These are phyloP conservation scores for Zaprionus camerounensis DNA, from an alignment of 1,140 invertebrate species.

Conservation along the genomic window DNA sequence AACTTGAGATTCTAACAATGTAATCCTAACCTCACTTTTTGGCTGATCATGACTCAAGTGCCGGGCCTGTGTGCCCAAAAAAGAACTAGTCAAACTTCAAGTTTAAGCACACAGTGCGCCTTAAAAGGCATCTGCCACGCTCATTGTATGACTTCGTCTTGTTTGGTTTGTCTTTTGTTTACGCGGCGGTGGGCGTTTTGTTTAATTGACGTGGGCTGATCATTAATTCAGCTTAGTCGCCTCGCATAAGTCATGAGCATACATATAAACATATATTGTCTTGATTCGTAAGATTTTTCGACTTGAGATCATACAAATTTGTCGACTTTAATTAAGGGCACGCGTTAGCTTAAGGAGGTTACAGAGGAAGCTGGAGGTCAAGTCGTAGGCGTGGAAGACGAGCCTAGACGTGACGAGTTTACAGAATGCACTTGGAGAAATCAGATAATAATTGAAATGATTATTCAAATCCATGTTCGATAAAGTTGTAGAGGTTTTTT, in stretches of 20 bases:
- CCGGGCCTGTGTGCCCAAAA: constrained; percentile 15
- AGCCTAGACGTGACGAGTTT: not conserved
- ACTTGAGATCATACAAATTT: constrained; percentile 36
- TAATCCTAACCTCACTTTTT: constrained; percentile 33
- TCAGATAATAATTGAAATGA: not conserved
- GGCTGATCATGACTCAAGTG: constrained; percentile 58
- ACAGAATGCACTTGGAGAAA: not conserved
- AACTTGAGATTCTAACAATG: constrained; percentile 44
- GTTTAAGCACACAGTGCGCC: constrained; percentile 34
- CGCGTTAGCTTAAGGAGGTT: constrained; percentile 42
- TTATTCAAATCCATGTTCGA: not conserved
- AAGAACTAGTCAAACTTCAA: constrained; percentile 14
- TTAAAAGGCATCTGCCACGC: constrained; percentile 44
- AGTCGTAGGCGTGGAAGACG: constrained; percentile 37
- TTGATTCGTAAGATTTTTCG: not conserved
- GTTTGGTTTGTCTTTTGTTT: constrained; percentile 18
- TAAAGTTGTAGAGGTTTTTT: not conserved
- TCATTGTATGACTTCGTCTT: constrained; percentile 10
- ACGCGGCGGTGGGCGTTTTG: constrained; percentile 50
- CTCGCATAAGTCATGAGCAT: constrained; percentile 2
- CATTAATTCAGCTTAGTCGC: constrained; percentile 55
- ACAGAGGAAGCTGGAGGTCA: constrained; percentile 53
- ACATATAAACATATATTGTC: not conserved
- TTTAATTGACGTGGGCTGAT: constrained; percentile 66
- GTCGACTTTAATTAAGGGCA: constrained; percentile 67